A percentile compares a stretch with the other conserved stretches of the same genome.
These are phyloP conservation scores for Mesorhabditis spiculigera DNA, from an alignment of 2,888 invertebrate species.

Conservation along the genomic window DNA sequence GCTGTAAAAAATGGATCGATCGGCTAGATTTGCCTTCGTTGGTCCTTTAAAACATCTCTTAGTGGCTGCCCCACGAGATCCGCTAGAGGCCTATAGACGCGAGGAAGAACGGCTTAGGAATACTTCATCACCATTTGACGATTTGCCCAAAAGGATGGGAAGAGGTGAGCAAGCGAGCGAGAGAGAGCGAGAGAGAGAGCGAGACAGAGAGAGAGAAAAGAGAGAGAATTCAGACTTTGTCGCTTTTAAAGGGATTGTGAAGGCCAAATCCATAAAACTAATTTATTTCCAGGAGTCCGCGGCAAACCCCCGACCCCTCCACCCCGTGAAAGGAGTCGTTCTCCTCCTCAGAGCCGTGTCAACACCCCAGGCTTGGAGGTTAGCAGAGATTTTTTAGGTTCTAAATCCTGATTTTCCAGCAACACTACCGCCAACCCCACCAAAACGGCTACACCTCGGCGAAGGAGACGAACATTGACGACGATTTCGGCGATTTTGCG, in stretches of 20 bases:
- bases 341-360: not conserved
- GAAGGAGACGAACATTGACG: not conserved
- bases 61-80: conserved; percentile 28
- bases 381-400: not conserved
- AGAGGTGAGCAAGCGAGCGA: not conserved
- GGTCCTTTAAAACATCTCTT: not conserved
- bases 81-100: conserved; percentile 42
- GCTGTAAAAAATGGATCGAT: too few species aligned
- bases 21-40: too few species aligned
- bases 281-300: not conserved
- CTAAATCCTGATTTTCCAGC: not conserved
- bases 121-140: conserved; percentile 39
- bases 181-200: not conserved
- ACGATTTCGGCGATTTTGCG: not conserved
- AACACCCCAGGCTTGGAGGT: not conserved
- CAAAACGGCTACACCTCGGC: not conserved
- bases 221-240: not conserved
- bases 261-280: too few species aligned
- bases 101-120: conserved; percentile 49
- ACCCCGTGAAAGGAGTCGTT: not conserved
- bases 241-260: too few species aligned
- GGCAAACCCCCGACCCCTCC: conserved; percentile 3
- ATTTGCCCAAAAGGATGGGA: conserved; percentile 6
- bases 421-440: not conserved
- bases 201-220: not conserved